These are phyloP conservation scores for Melinaea menophilus DNA, from an alignment of 2,888 invertebrate species.

Conservation along the genomic window DNA sequence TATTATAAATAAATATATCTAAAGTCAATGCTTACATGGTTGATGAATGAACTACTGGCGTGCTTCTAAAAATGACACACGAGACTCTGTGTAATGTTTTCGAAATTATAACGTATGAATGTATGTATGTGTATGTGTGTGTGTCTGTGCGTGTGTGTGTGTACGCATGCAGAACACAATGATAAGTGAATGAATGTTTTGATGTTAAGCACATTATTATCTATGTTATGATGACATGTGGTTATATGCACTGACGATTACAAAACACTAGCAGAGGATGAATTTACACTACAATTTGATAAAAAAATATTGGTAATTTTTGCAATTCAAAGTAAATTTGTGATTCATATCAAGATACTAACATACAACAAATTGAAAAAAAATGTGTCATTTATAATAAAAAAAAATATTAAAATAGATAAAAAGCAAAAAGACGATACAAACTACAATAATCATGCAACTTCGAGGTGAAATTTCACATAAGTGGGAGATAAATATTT, in stretches of 20 bases:
- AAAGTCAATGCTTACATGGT: not conserved
- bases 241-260: not conserved
- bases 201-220: constrained; percentile 4
- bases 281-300: too few relatives aligned
- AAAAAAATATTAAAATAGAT: constrained; percentile 1
- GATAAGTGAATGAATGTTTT: constrained; percentile 1
- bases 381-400: constrained; percentile 1
- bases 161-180: not conserved
- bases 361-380: too few relatives aligned
- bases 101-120: not conserved
- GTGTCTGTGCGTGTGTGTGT: too few relatives aligned
- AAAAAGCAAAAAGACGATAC: not conserved
- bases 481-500: too few relatives aligned
- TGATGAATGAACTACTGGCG: not conserved
- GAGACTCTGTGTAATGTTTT: not conserved
- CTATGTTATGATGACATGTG: not conserved
- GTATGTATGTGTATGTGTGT: too few relatives aligned
- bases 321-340: too few relatives aligned
- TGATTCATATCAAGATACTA: not conserved
- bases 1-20: not conserved
- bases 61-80: not conserved
- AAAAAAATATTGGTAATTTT: too few relatives aligned
- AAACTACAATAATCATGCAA: not conserved
- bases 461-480: too few relatives aligned
- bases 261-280: not conserved